Base-by-base conservation (phyloP, 2,797 vertebrate genomes). In the Poecilia gillii region DNA sequence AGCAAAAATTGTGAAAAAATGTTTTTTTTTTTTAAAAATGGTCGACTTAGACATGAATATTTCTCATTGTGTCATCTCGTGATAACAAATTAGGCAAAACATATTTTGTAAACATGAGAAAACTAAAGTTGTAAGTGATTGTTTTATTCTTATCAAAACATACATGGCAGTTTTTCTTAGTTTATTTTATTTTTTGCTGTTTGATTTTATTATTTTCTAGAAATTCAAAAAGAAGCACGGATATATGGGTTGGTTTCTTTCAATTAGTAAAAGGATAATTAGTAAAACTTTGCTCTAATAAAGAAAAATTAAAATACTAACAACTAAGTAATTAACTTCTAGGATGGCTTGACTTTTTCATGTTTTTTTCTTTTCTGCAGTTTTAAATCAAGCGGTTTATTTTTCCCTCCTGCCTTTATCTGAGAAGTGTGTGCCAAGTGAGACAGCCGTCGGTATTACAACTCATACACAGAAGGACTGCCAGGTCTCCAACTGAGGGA, bases 401-500 rank as follows among this genome's bases (percentile, higher is more conserved):
- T 78, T 74, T 78, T 45, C 36, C 36, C 18, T 74, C 57, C 74
- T 70, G 71, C 73, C 47, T 81, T 72, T 78, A 62, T 80, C 62
- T 81, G 41, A 75, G 76, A 72, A 70, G 41, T 41, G 18, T 75
- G 64, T 82, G 72, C 46, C 57, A 74, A 74, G 79, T 85, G 84
- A 79, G 57, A 49, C n/a, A 71, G 68, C 46, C 45, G 73, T 49
- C 79, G 78, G 79, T 53, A 78, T 81, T 85, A 77, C 80, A 62
- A 72, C 81, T 81, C 33, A 85, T 73, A 87, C 70, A 83, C 55
- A 79, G 55, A 28, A 45, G 20, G 66, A 80, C 75, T 75, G 31
- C 79, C 62, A 77, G 72, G 64, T 31, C 39, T 75, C 70, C 23
- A 78, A 72, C 55, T 47, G 49, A 74, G n/a, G 13, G 18, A 75